These are phyloP conservation scores for Drosophila paranaensis DNA, from an alignment of 2,888 invertebrate genomes.

Conservation along the genomic window DNA sequence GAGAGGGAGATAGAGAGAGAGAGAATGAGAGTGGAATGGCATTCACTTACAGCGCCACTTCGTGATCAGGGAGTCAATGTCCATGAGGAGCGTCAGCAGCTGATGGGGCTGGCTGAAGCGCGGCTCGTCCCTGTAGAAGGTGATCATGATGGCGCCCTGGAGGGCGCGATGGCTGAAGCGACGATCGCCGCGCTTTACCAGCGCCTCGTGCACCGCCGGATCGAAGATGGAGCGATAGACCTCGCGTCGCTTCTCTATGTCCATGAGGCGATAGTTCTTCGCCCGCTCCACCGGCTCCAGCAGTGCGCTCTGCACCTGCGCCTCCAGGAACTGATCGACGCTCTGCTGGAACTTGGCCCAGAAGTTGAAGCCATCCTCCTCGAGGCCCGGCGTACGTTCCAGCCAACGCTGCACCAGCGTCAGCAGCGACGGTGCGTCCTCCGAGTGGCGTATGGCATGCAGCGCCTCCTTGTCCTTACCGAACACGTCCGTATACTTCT, in stretches of 20 bases:
- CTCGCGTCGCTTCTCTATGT: conserved; percentile 91
- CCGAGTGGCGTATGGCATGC: conserved; percentile 88
- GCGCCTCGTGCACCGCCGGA: conserved; percentile 91
- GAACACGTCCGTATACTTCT: conserved; percentile 94
- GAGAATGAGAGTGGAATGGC: not conserved
- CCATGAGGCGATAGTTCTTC: conserved; percentile 89
- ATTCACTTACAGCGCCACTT: conserved; percentile 97
- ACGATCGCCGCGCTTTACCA: conserved; percentile 90
- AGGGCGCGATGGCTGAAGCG: conserved; percentile 95
- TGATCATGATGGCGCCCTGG: conserved; percentile 99
- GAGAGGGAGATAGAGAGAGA: not conserved
- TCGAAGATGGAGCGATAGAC: conserved; percentile 96
- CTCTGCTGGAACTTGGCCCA: conserved; percentile 95
- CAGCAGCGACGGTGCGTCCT: conserved; percentile 93
- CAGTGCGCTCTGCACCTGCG: conserved; percentile 87
- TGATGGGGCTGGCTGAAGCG: conserved; percentile 99
- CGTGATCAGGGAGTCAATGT: conserved; percentile 98
- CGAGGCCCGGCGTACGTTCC: conserved; percentile 96
- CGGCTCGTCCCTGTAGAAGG: conserved; percentile 98
- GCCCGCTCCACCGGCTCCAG: conserved; percentile 87
- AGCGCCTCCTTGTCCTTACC: conserved; percentile 89
- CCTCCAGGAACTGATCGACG: conserved; percentile 89
- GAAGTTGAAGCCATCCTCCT: conserved; percentile 94
- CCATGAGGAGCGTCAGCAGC: conserved; percentile 96
- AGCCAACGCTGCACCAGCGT: conserved; percentile 96